These are phyloP conservation scores for Acleris cristana DNA, from an alignment of 2,888 invertebrate species.

Conservation along the genomic window DNA sequence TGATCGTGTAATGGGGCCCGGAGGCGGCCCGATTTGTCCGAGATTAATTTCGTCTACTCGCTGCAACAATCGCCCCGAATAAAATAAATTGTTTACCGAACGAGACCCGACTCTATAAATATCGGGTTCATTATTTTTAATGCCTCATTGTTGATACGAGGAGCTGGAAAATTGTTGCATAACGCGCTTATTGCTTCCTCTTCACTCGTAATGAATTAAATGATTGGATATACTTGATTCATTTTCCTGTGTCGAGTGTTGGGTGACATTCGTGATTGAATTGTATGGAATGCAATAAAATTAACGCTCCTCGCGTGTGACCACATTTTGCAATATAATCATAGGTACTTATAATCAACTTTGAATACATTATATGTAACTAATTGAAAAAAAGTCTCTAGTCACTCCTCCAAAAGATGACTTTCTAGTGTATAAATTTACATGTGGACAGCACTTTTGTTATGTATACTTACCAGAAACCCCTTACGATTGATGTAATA, in stretches of 20 bases:
- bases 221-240: conserved; percentile 22
- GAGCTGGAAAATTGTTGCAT: conserved; percentile 40
- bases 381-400: too few species aligned
- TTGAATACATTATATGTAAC: too few species aligned
- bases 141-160: conserved; percentile 29
- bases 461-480: too few species aligned
- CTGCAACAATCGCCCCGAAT: conserved; percentile 50
- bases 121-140: conserved; percentile 37
- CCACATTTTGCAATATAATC: conserved; percentile 29
- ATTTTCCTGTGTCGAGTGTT: conserved; percentile 22
- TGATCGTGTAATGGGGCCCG: conserved; percentile 76
- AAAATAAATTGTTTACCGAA: conserved; percentile 53
- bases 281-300: conserved; percentile 47
- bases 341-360: not conserved
- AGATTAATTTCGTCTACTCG: conserved; percentile 72
- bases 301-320: conserved; percentile 44
- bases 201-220: conserved; percentile 18
- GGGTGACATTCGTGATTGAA: conserved; percentile 46
- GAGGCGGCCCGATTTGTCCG: conserved; percentile 74
- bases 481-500: too few species aligned
- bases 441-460: too few species aligned
- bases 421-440: too few species aligned
- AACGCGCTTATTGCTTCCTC: conserved; percentile 18
- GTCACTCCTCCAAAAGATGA: too few species aligned
- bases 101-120: conserved; percentile 35